These are phyloP conservation scores for Esox lucius DNA, from an alignment of 2,797 vertebrate genomes.

Conservation along the genomic window DNA sequence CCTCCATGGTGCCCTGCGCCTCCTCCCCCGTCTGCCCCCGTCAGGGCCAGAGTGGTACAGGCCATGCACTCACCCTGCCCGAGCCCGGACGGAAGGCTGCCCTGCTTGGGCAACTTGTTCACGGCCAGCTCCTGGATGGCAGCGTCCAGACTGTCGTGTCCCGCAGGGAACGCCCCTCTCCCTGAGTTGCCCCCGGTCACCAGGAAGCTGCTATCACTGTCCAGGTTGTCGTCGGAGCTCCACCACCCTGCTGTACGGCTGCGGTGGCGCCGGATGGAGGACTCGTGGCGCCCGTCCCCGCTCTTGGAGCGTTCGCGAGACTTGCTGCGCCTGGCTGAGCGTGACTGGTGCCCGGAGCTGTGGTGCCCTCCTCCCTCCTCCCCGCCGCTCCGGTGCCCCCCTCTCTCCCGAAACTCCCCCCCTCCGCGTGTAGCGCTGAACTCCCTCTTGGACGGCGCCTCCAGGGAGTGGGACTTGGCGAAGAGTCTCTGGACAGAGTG, in stretches of 20 bases:
- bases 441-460: conserved; percentile 92
- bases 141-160: conserved; percentile 90
- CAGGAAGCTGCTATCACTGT: conserved; percentile 96
- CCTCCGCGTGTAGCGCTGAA: conserved; percentile 84
- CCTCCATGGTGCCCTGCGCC: conserved; percentile 78
- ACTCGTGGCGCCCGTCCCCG: conserved; percentile 76
- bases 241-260: conserved; percentile 93
- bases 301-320: conserved; percentile 82
- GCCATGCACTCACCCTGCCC: conserved; percentile 89
- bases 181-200: conserved; percentile 71
- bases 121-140: conserved; percentile 96
- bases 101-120: conserved; percentile 81
- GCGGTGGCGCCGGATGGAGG: conserved; percentile 71
- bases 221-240: conserved; percentile 98
- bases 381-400: conserved; percentile 72
- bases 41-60: conserved; percentile 91
- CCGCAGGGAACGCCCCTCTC: conserved; percentile 64
- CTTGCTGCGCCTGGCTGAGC: conserved; percentile 76
- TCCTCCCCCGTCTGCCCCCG: conserved; percentile 79
- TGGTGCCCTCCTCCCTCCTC: conserved; percentile 80
- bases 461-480: conserved; percentile 97
- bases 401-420: conserved; percentile 78
- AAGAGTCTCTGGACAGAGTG: conserved; percentile 99
- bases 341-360: conserved; percentile 84
- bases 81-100: conserved; percentile 36